Evolutionary conservation across 35 echinoderm and acorn worm genomes (phyloP).

Genomic region (Chiridota heheva): DNA sequence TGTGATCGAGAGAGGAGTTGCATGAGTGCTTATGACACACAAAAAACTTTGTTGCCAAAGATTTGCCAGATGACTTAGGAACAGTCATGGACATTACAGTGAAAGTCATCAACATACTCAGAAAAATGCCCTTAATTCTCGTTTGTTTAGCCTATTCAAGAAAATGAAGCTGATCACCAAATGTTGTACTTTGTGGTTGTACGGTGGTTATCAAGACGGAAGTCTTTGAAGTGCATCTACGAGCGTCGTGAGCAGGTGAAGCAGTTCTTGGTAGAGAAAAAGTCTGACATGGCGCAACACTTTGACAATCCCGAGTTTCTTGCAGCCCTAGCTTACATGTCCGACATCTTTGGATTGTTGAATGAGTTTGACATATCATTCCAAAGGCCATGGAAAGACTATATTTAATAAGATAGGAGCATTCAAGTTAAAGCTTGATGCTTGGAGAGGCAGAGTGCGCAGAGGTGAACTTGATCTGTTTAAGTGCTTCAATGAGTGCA

Average conservation of each 20-base stretch:
- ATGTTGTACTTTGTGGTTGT: constrained; percentile 29
- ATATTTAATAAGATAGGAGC: constrained; percentile 9
- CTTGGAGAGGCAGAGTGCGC: background rate
- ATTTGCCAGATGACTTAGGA: background rate
- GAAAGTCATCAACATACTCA: constrained; percentile 14
- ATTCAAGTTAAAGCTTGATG: constrained; percentile 11
- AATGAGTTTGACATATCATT: constrained; percentile 22
- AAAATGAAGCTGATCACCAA: constrained; percentile 25
- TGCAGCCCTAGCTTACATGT: constrained; percentile 12
- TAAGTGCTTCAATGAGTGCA: background rate
- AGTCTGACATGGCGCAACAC: constrained; percentile 11
- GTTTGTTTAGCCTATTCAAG: constrained; percentile 6
- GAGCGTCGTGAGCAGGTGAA: constrained; percentile 27
- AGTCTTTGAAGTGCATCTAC: background rate
- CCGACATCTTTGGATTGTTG: constrained; percentile 13
- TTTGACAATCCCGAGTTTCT: background rate
- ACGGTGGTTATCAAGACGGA: constrained; percentile 30
- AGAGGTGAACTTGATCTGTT: background rate
- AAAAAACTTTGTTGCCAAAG: constrained; percentile 29
- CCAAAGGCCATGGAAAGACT: background rate
- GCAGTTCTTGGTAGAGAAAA: constrained; percentile 11
- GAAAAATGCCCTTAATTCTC: background rate
- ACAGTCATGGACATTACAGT: constrained; percentile 26
- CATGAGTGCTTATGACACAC: too few species aligned
- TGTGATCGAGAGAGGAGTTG: too few species aligned